A percentile compares a stretch with the other conserved stretches of the same genome.
Evolutionary conservation across 2,113 vertebrate species (phyloP).

Genomic region (Prionailurus bengalensis): DNA sequence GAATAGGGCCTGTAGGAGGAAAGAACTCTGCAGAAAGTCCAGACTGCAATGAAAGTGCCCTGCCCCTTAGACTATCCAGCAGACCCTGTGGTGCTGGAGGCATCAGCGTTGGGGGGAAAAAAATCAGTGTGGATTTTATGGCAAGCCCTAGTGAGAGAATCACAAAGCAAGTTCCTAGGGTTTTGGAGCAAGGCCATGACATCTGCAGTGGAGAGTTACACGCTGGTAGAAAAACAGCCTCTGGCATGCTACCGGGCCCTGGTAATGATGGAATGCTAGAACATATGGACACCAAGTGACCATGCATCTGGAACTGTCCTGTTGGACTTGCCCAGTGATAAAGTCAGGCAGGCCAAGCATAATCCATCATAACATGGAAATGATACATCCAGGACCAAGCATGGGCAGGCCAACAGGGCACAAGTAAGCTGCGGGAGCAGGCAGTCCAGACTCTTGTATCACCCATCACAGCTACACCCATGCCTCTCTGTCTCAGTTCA

Average conservation of each 20-base stretch:
- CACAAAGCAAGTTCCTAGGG: conserved; percentile 34
- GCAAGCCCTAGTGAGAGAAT: conserved; percentile 42
- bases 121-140: conserved; percentile 40
- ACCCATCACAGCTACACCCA: neutral
- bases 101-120: neutral
- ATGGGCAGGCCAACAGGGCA: neutral
- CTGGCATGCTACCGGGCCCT: conserved; percentile 54
- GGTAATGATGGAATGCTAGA: conserved; percentile 42
- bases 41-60: neutral
- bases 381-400: neutral
- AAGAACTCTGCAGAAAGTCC: neutral
- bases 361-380: neutral
- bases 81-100: neutral
- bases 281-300: conserved; percentile 58
- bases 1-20: neutral
- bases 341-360: neutral
- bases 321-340: neutral
- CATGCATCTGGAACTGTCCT: neutral
- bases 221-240: conserved; percentile 52
- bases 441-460: neutral
- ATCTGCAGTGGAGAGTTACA: conserved; percentile 66
- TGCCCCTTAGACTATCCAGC: neutral
- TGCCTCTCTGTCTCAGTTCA: neutral
- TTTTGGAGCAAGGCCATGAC: conserved; percentile 67
- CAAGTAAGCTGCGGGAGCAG: neutral